These are phyloP conservation scores for Anagrus nilaparvatae DNA, from an alignment of 1,140 invertebrate species.

Conservation along the genomic window DNA sequence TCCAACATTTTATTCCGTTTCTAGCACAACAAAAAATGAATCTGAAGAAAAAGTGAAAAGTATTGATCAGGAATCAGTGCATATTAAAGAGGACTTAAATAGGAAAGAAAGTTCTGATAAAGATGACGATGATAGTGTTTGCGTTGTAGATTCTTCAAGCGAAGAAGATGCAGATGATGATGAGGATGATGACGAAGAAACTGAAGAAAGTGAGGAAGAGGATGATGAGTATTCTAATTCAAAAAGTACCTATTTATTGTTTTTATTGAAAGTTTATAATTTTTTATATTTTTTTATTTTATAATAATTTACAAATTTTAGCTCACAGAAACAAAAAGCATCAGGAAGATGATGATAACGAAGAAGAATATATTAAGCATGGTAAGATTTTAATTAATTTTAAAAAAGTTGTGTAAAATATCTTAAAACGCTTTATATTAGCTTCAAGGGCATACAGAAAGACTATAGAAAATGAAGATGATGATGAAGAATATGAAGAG, in stretches of 20 bases:
- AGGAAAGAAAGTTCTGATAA: too few species aligned
- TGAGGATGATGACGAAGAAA: slow-evolving; percentile 17
- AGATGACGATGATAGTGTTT: slow-evolving; percentile 25
- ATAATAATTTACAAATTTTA: background rate
- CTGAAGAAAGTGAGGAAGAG: slow-evolving; percentile 17
- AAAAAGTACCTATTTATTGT: background rate
- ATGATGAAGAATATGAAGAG: slow-evolving; percentile 17
- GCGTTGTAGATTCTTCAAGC: slow-evolving; percentile 24
- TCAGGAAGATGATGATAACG: background rate
- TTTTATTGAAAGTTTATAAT: background rate
- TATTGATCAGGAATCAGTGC: slow-evolving; percentile 9
- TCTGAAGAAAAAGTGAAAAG: slow-evolving; percentile 12
- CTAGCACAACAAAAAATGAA: too few species aligned
- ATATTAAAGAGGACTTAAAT: too few species aligned
- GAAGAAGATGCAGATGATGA: slow-evolving; percentile 14
- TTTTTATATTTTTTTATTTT: background rate
- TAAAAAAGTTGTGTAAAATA: too few species aligned
- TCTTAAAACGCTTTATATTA: too few species aligned
- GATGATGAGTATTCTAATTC: background rate
- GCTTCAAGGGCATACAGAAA: slow-evolving; percentile 7
- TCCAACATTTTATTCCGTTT: too few species aligned
- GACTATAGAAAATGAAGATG: slow-evolving; percentile 13
- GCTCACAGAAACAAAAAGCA: background rate
- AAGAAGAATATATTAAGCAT: too few species aligned
- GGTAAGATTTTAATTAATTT: too few species aligned